Evolutionary conservation across 2,888 invertebrate genomes (phyloP), one percentile per base, ranked within the genome.

Genomic region (Drosophila buzzatii): DNA sequence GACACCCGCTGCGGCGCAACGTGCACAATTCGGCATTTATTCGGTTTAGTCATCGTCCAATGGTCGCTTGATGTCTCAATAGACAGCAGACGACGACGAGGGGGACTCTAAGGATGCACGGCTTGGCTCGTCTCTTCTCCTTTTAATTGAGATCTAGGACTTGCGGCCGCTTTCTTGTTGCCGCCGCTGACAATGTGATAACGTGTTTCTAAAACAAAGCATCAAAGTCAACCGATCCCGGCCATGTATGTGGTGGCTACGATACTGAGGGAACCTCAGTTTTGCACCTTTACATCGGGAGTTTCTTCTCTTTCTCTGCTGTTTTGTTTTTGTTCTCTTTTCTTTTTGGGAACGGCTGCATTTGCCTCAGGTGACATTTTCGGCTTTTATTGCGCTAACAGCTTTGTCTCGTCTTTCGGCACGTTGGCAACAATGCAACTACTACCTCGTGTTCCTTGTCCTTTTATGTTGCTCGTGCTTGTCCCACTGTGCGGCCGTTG

Each of bases 1-100:
- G 73, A 82, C 81, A 71, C 90, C 91, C 84, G 90, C 91, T 85
- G 90, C 51, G 88, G 23, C 55, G 72, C 79, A 77, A 76, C 81
- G 81, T 85, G 82, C 83, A 90, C 79, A 79, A 77, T 79, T 79
- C 80, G 78, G 70, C 77, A 74, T 83, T 82, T 75, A 79, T 69
- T 70, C 65, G 71, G 61, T 55, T 73, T 72, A 75, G 79, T 79
- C 79, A 78, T 78, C 66, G 61, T 44, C 56, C 35, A 60, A 53
- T 60, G 58, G 55, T 56, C 47, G 45, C 71, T 76, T 41, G 67
- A 70, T 75, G 70, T 33, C 75, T 67, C 69, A 31, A 69, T 69
- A 35, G 27, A 20, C 12, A 8, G 20, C 5, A 2, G 35, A 14
- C 14, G 35, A 14, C 14, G 35, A 27, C n/a, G 37, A 33, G 56